These are phyloP conservation scores for Orchesella cincta DNA, from an alignment of 1,140 invertebrate species.

Conservation along the genomic window DNA sequence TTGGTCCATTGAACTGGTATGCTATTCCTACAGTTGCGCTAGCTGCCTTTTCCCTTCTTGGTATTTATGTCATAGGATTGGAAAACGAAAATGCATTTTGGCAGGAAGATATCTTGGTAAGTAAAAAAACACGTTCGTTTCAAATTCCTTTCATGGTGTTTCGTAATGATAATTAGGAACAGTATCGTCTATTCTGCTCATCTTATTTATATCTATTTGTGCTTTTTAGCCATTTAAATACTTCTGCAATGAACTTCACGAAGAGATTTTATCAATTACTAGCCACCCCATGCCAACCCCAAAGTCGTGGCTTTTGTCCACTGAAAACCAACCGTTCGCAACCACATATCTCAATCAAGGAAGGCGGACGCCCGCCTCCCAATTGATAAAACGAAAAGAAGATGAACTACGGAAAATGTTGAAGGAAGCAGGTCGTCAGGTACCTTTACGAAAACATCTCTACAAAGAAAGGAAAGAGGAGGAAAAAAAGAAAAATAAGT, in stretches of 20 bases:
- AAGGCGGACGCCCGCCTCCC: background rate
- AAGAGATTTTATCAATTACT: constrained; percentile 6
- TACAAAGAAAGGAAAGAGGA: too few relatives aligned
- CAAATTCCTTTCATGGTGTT: too few relatives aligned
- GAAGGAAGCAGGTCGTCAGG: background rate
- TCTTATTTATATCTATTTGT: constrained; percentile 2
- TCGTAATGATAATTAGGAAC: too few relatives aligned
- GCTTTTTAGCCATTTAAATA: constrained; percentile 18
- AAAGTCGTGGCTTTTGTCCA: background rate
- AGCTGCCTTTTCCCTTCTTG: constrained; percentile 34
- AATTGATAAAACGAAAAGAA: background rate
- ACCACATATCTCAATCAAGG: too few relatives aligned
- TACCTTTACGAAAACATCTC: background rate
- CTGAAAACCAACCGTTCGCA: constrained; percentile 12
- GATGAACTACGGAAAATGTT: background rate
- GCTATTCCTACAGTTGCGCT: constrained; percentile 24
- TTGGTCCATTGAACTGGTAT: constrained; percentile 19
- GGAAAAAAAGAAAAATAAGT: too few relatives aligned
- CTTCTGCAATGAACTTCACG: constrained; percentile 1
- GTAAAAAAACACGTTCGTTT: constrained; percentile 3
- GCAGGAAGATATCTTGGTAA: constrained; percentile 35
- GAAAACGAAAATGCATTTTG: constrained; percentile 44
- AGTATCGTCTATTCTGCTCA: too few relatives aligned
- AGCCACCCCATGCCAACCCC: constrained; percentile 13
- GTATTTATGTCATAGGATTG: constrained; percentile 11